phyloP scores from a whole-genome alignment of 2,113 vertebrate genomes.

The Notiomystis cincta region DNA sequence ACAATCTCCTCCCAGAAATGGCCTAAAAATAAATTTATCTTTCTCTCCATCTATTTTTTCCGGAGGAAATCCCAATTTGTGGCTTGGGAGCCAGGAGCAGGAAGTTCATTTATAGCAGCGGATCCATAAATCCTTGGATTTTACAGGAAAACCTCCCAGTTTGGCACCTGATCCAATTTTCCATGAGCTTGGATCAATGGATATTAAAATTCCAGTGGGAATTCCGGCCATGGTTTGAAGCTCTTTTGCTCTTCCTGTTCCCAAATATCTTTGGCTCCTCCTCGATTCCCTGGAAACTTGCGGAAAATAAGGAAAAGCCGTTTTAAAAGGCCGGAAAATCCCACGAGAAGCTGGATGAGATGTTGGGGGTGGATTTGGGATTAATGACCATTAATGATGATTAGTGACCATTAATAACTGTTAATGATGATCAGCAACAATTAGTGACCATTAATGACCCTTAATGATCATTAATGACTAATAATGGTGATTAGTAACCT shows the following conservation, averaged over 20 bases:
- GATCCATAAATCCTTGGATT: not conserved
- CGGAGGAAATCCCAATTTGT: not conserved
- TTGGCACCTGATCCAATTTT: not conserved
- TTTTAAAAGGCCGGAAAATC: fast-evolving
- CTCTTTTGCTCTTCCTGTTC: not conserved
- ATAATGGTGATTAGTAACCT: not conserved
- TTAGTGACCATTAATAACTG: no score
- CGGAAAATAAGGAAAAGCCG: fast-evolving
- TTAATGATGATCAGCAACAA: not conserved
- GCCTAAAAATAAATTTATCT: not conserved
- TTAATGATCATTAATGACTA: not conserved
- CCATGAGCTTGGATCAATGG: not conserved
- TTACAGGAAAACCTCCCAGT: not conserved
- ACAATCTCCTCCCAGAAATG: not conserved
- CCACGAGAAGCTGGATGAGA: not conserved
- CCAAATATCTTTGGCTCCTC: not conserved
- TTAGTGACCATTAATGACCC: fast-evolving
- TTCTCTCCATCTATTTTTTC: not conserved
- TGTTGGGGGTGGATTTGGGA: not conserved
- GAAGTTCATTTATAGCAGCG: not conserved
- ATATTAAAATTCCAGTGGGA: not conserved
- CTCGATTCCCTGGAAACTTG: fast-evolving
- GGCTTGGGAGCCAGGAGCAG: not conserved
- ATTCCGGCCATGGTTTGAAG: fast-evolving
- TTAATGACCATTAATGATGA: not conserved